These are phyloP conservation scores for Drosophila hamatofila DNA, from an alignment of 2,888 invertebrate species.

Conservation along the genomic window DNA sequence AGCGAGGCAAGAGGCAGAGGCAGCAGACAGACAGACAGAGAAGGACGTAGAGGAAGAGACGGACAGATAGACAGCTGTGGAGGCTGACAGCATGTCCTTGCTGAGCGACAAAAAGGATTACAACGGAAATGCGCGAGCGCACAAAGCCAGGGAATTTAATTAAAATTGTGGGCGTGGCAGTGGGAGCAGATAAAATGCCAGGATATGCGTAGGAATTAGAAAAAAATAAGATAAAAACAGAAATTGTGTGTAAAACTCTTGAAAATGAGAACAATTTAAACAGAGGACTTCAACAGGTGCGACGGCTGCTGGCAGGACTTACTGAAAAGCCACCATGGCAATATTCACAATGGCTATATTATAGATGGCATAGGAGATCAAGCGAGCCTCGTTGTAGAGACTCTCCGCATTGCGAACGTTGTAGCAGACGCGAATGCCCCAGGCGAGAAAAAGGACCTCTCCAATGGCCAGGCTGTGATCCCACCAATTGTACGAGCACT, in stretches of 20 bases:
- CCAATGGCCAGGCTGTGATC: conserved; percentile 96
- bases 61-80: not conserved
- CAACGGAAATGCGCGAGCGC: conserved; percentile 56
- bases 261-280: conserved; percentile 41
- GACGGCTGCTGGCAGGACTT: conserved; percentile 86
- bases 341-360: conserved; percentile 97
- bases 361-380: conserved; percentile 97
- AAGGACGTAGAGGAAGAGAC: not conserved
- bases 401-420: conserved; percentile 96
- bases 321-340: conserved; percentile 97
- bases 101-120: conserved; percentile 71
- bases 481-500: conserved; percentile 97
- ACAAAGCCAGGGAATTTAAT: conserved; percentile 74
- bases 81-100: conserved; percentile 32
- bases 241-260: conserved; percentile 31
- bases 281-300: not conserved
- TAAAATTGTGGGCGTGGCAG: conserved; percentile 60
- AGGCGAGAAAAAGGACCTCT: conserved; percentile 90
- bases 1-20: conserved; percentile 2
- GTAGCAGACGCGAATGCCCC: conserved; percentile 94
- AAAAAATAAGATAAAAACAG: conserved; percentile 1
- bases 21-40: not conserved
- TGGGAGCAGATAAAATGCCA: conserved; percentile 37
- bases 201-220: conserved; percentile 45
- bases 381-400: conserved; percentile 95